These are phyloP conservation scores for Crematogaster levior DNA, from an alignment of 2,888 invertebrate genomes.

Conservation along the genomic window DNA sequence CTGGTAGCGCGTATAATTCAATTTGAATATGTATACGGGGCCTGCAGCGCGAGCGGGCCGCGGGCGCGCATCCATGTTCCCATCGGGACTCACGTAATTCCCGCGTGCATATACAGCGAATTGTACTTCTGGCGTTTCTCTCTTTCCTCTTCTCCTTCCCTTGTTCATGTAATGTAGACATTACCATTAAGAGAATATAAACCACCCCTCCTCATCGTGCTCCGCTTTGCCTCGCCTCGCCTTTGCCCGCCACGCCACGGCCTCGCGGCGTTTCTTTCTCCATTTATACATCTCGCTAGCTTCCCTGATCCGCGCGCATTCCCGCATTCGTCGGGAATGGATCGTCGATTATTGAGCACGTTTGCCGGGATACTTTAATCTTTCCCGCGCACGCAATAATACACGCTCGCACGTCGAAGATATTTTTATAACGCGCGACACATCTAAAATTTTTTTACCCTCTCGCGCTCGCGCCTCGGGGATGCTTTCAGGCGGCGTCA, in stretches of 20 bases:
- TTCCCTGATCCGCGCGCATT: neutral
- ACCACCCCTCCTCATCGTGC: neutral
- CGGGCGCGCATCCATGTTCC: conserved; percentile 57
- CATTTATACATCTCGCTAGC: neutral
- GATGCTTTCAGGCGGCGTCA: conserved; percentile 40
- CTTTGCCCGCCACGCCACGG: neutral
- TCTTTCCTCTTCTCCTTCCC: neutral
- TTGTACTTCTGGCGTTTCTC: neutral
- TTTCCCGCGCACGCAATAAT: conserved; percentile 31
- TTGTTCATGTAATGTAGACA: conserved; percentile 28
- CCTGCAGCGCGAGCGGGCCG: conserved; percentile 43
- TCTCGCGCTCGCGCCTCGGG: conserved; percentile 1
- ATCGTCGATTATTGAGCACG: conserved; percentile 47
- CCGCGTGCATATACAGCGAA: conserved; percentile 17
- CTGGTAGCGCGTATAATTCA: conserved; percentile 85
- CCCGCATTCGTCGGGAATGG: conserved; percentile 32
- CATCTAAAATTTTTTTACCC: conserved; percentile 36
- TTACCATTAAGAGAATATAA: conserved; percentile 14
- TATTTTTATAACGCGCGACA: conserved; percentile 40
- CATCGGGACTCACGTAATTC: conserved; percentile 44
- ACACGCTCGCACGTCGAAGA: conserved; percentile 27
- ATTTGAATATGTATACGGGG: conserved; percentile 85
- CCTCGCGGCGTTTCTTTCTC: conserved; percentile 6
- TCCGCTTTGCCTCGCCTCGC: neutral
- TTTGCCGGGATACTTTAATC: conserved; percentile 45